Evolutionary conservation across 1,140 invertebrate species (phyloP).

Genomic region (Scaptomyza hsui): DNA sequence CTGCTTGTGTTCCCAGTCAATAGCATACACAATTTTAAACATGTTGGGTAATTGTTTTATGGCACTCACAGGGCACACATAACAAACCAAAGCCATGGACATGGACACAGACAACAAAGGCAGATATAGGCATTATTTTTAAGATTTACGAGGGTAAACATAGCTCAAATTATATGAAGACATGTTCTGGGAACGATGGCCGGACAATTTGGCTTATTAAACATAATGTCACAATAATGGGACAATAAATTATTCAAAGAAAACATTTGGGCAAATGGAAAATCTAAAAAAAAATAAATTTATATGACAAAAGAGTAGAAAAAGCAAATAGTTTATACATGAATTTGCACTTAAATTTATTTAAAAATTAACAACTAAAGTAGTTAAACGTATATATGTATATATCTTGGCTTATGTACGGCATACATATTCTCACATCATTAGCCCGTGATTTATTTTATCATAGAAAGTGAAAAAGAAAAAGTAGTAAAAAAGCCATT

Average conservation of each 20-base stretch:
- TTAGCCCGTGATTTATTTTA: too few species aligned
- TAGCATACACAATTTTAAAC: constrained; percentile 55
- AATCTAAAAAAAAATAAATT: background rate
- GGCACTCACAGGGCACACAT: constrained; percentile 65
- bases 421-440: too few species aligned
- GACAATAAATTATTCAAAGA: constrained; percentile 1
- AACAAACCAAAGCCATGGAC: constrained; percentile 46
- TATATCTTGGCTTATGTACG: too few species aligned
- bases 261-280: background rate
- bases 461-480: too few species aligned
- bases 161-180: constrained; percentile 31
- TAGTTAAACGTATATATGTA: too few species aligned
- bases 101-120: constrained; percentile 24
- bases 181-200: constrained; percentile 29
- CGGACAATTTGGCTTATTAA: constrained; percentile 57
- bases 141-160: constrained; percentile 42
- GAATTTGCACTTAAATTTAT: constrained; percentile 23
- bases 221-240: constrained; percentile 47
- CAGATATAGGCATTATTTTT: constrained; percentile 38
- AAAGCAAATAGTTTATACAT: constrained; percentile 25
- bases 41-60: constrained; percentile 75
- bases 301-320: constrained; percentile 8
- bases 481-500: too few species aligned
- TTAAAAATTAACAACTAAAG: too few species aligned
- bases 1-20: constrained; percentile 47